phyloP scores from a whole-genome alignment of 1,140 invertebrate genomes.

The Druon quercuslanigerum region DNA sequence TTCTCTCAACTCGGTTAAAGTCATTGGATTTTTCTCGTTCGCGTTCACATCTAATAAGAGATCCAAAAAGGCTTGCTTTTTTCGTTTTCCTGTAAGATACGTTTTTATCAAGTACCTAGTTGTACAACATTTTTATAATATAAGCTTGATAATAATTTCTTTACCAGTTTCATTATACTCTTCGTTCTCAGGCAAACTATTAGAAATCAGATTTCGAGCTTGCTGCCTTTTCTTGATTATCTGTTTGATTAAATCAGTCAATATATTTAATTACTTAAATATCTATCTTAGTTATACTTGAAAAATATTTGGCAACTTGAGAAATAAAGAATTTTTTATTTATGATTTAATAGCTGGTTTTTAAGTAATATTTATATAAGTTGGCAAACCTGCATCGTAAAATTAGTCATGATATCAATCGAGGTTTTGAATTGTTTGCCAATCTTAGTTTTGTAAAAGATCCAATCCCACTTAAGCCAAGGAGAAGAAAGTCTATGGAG shows the following conservation, averaged over 20 bases:
- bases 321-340: too few species aligned
- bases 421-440: conserved; percentile 56
- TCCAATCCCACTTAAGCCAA: conserved; percentile 57
- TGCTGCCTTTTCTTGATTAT: conserved; percentile 32
- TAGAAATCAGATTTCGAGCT: neutral
- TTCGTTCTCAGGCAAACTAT: neutral
- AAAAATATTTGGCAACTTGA: too few species aligned
- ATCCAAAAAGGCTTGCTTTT: conserved; percentile 81
- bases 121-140: too few species aligned
- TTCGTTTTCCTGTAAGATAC: conserved; percentile 63
- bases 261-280: neutral
- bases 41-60: conserved; percentile 79
- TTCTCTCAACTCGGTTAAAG: conserved; percentile 81
- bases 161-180: conserved; percentile 19
- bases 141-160: neutral
- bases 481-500: conserved; percentile 55
- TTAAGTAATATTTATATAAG: neutral
- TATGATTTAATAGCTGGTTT: too few species aligned
- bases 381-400: conserved; percentile 61
- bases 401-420: conserved; percentile 59
- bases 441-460: conserved; percentile 53
- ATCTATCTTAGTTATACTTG: too few species aligned
- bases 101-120: too few species aligned
- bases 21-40: conserved; percentile 76
- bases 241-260: neutral